Conservation (phyloP, 2,888 invertebrate species). For the Synergus itoensis region DNA sequence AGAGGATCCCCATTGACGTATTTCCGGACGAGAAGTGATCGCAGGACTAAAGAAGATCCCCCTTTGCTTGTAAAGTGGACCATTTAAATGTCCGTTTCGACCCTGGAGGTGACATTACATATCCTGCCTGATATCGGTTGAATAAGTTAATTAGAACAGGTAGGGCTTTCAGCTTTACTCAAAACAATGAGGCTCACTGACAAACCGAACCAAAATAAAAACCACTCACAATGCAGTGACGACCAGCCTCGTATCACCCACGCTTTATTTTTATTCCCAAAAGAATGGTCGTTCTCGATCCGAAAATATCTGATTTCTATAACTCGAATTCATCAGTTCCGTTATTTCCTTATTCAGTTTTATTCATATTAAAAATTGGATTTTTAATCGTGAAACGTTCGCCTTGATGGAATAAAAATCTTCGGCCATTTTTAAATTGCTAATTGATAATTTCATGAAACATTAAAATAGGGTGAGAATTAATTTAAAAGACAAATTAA, state of each 20-base stretch:
- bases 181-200: slow-evolving; percentile 72
- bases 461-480: no score
- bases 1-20: slow-evolving; percentile 47
- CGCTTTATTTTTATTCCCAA: slow-evolving; percentile 55
- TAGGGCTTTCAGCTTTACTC: slow-evolving; percentile 68
- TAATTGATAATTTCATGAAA: neutral
- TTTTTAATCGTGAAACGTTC: no score
- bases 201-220: slow-evolving; percentile 75
- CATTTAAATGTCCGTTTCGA: slow-evolving; percentile 63
- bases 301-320: slow-evolving; percentile 17
- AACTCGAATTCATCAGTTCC: neutral
- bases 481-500: no score
- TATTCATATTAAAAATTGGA: neutral
- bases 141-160: slow-evolving; percentile 77
- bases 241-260: slow-evolving; percentile 59
- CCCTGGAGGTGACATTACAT: slow-evolving; percentile 68
- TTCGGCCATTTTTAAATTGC: neutral
- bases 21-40: slow-evolving; percentile 57
- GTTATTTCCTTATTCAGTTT: neutral
- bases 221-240: slow-evolving; percentile 65
- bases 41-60: slow-evolving; percentile 49
- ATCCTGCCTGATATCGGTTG: slow-evolving; percentile 71
- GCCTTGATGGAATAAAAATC: no score
- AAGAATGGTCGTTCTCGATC: slow-evolving; percentile 39
- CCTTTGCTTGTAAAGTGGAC: slow-evolving; percentile 60